These are phyloP conservation scores for Ochotona curzoniae DNA, from an alignment of 2,113 vertebrate species.

Conservation along the genomic window DNA sequence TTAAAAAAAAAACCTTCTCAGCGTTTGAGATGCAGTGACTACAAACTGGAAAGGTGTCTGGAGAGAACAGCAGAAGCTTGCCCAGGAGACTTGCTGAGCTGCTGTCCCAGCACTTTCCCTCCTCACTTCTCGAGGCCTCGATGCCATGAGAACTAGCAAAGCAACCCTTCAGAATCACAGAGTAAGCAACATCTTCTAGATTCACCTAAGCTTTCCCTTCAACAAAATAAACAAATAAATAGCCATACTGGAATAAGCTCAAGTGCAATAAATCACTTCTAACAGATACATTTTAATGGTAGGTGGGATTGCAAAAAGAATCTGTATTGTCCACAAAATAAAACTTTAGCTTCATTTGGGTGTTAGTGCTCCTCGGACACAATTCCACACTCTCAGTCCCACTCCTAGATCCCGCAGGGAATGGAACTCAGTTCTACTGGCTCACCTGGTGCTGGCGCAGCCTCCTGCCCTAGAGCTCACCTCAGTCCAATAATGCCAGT, in stretches of 20 bases:
- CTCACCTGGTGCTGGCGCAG: background rate
- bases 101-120: background rate
- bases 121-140: background rate
- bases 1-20: constrained; percentile 3
- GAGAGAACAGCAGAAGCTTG: constrained; percentile 35
- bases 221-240: background rate
- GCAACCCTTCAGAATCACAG: background rate
- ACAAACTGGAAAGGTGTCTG: background rate
- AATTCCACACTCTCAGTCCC: background rate
- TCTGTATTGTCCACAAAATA: background rate
- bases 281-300: background rate
- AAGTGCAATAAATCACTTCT: background rate
- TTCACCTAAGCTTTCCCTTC: background rate
- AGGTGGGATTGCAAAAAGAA: background rate
- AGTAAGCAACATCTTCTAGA: background rate
- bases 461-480: background rate
- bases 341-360: background rate
- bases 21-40: background rate
- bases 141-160: constrained; percentile 1
- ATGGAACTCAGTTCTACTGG: background rate
- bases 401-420: background rate
- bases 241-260: background rate
- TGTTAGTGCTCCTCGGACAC: background rate
- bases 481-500: background rate
- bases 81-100: background rate